These are phyloP conservation scores for Poeciliopsis paucimaculata DNA, from an alignment of 2,797 vertebrate species.

Conservation along the genomic window DNA sequence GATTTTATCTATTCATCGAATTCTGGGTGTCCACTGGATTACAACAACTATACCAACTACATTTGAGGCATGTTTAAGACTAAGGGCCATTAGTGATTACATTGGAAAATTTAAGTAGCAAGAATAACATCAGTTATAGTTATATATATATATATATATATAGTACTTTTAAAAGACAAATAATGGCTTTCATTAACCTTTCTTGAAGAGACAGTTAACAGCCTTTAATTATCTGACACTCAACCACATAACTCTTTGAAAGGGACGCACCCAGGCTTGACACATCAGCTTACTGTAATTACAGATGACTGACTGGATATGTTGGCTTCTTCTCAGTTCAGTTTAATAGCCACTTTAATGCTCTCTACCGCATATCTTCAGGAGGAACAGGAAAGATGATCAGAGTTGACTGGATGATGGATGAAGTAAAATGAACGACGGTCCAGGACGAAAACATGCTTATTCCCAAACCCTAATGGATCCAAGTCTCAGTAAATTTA, in stretches of 20 bases:
- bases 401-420: neutral
- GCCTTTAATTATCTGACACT: conserved; percentile 57
- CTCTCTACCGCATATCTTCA: neutral
- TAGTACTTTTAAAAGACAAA: conserved; percentile 3
- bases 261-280: conserved; percentile 43
- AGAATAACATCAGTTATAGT: neutral
- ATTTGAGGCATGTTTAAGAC: neutral
- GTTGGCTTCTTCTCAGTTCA: conserved; percentile 44
- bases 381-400: neutral
- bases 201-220: conserved; percentile 19
- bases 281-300: conserved; percentile 58
- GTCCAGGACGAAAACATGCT: neutral
- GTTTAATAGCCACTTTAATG: conserved; percentile 55
- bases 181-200: conserved; percentile 18
- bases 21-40: neutral
- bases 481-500: neutral
- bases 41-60: neutral
- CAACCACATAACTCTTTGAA: conserved; percentile 56
- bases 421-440: neutral
- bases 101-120: neutral
- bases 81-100: neutral
- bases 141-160: too few relatives aligned
- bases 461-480: neutral
- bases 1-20: neutral
- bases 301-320: conserved; percentile 55